Evolutionary conservation across 2,113 vertebrate genomes (phyloP).

Genomic region (Rhineura floridana): DNA sequence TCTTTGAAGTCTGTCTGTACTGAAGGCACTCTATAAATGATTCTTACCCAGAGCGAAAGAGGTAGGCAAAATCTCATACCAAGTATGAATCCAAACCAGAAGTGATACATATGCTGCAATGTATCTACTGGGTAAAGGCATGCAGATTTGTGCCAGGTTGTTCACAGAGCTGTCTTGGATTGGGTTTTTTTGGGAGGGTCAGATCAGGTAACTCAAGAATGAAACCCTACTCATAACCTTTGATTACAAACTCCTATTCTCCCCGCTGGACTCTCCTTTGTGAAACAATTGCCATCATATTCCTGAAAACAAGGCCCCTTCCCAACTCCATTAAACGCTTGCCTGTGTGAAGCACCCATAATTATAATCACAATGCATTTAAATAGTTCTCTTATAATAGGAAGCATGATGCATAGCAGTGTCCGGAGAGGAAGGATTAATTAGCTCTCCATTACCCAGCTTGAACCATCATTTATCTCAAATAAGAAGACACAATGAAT

Average conservation of each 20-base stretch:
- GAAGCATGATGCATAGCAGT: slow-evolving; percentile 4
- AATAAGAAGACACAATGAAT: not conserved
- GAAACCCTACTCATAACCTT: not conserved
- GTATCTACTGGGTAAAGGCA: not conserved
- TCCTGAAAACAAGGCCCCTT: not conserved
- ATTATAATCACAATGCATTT: slow-evolving; percentile 38
- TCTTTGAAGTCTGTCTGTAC: not conserved
- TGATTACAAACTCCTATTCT: not conserved
- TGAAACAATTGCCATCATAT: not conserved
- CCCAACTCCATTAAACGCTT: not conserved
- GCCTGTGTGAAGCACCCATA: slow-evolving; percentile 10
- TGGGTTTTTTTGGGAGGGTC: no score
- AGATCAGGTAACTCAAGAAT: not conserved
- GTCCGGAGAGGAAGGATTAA: slow-evolving; percentile 6
- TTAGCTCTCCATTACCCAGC: slow-evolving; percentile 3
- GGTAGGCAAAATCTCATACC: not conserved
- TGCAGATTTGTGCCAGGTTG: no score
- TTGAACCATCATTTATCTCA: slow-evolving; percentile 12
- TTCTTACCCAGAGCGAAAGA: not conserved
- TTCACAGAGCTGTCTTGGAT: not conserved
- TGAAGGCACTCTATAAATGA: not conserved
- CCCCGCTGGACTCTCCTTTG: not conserved
- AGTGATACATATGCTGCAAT: not conserved
- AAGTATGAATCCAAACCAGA: not conserved
- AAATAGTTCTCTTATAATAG: slow-evolving; percentile 19